phyloP scores from a whole-genome alignment of 2,113 vertebrate genomes.

The Sinosuthora webbiana region DNA sequence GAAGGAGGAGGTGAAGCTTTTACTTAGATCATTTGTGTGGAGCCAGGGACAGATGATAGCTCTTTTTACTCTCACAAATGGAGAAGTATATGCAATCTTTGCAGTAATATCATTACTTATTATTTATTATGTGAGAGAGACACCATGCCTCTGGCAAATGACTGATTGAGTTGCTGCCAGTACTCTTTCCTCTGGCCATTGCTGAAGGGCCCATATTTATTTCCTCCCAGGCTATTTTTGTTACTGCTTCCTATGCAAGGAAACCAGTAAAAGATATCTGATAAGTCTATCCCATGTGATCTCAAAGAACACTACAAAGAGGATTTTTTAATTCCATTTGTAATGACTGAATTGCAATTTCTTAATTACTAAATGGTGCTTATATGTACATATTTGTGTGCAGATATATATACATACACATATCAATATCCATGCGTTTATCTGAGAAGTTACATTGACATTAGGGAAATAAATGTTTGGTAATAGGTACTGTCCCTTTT shows the following conservation, averaged over 20 bases:
- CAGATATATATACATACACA: not conserved
- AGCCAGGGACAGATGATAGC: not conserved
- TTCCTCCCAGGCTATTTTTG: not conserved
- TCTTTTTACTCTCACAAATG: not conserved
- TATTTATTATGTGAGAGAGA: not conserved
- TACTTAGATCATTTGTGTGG: not conserved
- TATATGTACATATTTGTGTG: not conserved
- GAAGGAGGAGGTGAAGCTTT: not conserved
- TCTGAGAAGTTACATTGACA: not conserved
- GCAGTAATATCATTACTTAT: not conserved
- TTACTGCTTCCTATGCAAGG: not conserved
- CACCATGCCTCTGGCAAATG: not conserved
- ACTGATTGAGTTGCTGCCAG: not conserved
- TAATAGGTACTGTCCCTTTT: not conserved
- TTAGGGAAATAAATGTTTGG: not conserved
- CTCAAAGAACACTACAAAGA: not conserved
- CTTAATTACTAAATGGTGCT: not conserved
- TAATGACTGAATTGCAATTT: not conserved
- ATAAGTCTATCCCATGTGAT: not conserved
- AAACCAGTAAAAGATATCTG: not conserved
- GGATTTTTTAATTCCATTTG: not conserved
- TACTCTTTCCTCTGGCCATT: not conserved
- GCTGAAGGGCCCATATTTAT: not conserved
- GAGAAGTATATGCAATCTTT: not conserved
- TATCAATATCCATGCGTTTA: fast-evolving